Evolutionary conservation across 2,113 vertebrate species (phyloP), one percentile per base, ranked within the genome.

Genomic region (Columba janthina): DNA sequence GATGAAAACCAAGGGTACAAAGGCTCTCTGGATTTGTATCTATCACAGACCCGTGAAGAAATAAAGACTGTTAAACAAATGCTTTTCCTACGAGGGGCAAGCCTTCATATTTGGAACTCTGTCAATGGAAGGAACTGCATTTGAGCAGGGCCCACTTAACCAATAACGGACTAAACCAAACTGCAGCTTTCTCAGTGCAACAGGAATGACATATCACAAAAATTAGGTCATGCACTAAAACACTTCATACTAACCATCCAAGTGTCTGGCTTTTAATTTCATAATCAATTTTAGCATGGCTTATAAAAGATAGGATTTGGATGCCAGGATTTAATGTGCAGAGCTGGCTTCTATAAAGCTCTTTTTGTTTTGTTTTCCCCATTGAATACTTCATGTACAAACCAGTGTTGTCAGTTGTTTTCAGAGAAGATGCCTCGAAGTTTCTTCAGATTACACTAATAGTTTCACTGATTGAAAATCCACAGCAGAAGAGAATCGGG

Each of bases 391-490:
- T 6, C 34, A 64, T 26, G 4, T 48, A 77, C 93, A 88, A 92
- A 78, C 54, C 71, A 42, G 61, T 4, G 19, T 25, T 78, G 96
- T 58, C 87, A 95, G 89, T 80, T 61, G 84, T 74, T 95, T 88
- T 73, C 78, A 82, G 14, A 83, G 75, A 82, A 89, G 91, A 71
- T 54, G 44, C 66, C 78, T 96, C 17, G 0, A 91, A 75, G 84
- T 82, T 93, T 79, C 93, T 88, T 70, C 85, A 26, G 56, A 84
- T 88, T 82, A 62, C 72, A 70, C 89, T 96, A 90, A 95, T 75
- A 88, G 95, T 96, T 89, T 67, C 88, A 61, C 94, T 97, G 95
- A 96, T 93, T 92, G 93, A 94, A 97, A 97, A 94, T 85, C 93
- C 20, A 38, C 94, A 94, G 93, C 85, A 85, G 86, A 94, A 88